These are phyloP conservation scores for Danio aesculapii DNA, from an alignment of 2,797 vertebrate species.

Conservation along the genomic window DNA sequence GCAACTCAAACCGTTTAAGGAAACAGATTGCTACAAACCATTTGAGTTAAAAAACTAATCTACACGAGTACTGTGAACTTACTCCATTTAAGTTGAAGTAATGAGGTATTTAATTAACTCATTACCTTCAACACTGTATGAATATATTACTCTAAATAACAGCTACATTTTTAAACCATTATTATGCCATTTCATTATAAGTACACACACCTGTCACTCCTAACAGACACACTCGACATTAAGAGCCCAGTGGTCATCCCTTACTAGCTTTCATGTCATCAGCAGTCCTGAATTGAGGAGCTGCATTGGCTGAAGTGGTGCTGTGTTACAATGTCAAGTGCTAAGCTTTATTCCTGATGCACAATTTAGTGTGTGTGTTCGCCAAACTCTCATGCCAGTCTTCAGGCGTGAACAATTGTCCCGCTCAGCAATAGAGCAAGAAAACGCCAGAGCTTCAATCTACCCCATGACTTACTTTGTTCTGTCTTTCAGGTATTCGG, in stretches of 20 bases:
- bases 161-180: neutral
- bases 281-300: slow-evolving; percentile 8
- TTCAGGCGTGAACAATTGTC: slow-evolving; percentile 23
- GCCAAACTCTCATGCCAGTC: slow-evolving; percentile 22
- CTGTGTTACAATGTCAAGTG: slow-evolving; percentile 16
- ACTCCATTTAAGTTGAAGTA: no score
- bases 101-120: no score
- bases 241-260: neutral
- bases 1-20: no score
- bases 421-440: slow-evolving; percentile 21
- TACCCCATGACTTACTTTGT: slow-evolving; percentile 50
- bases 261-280: slow-evolving; percentile 14
- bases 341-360: slow-evolving; percentile 32
- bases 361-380: slow-evolving; percentile 37
- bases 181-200: neutral
- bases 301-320: slow-evolving; percentile 28
- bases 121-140: no score
- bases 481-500: slow-evolving; percentile 49
- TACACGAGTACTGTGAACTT: no score
- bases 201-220: neutral
- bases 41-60: no score
- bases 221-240: neutral
- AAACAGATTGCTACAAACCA: no score
- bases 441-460: slow-evolving; percentile 20
- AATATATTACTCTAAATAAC: neutral